Base-by-base conservation (phyloP, 1,140 invertebrate genomes). In the Ceratina australensis region DNA sequence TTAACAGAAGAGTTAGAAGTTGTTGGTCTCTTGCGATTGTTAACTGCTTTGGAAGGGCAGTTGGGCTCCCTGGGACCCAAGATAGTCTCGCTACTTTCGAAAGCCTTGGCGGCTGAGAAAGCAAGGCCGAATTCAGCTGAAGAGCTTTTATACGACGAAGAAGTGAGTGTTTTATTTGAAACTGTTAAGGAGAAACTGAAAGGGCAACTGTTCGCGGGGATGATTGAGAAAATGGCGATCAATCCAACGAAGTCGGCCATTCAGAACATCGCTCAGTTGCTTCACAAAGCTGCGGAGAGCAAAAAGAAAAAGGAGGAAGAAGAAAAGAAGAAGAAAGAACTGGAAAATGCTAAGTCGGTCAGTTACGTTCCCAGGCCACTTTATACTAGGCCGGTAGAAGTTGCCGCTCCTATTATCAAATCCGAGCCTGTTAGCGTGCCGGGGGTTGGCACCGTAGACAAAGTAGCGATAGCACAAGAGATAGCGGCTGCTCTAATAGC, bases 181-280 rank as follows among this genome's bases (percentile, higher is more conserved):
- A 97, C 96, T 0, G 95, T 95, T 0, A 97, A 97, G 87, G 96
- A 97, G 87, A 97, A 97, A 89, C 90, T 97, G 16, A 96, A 96
- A 90, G 96, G 96, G 52, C 95, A 96, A 69, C 89, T 96, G 49
- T 94, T 96, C 78, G 96, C 96, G 8, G 95, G 95, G 59, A 94
- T 97, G 83, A 94, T 97, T 22, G 92, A 94, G 56, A 93, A 94
- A 75, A 90, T 93, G 83, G 94, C 95, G 2, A 93, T 95, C 50
- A 90, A 92, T 59, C 94, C 95, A 8, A 94, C 94, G 26, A 93
- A 94, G 80, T 93, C 91, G 15, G 94, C 93, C 15, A 93, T 94
- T 78, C 94, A 95, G 87, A 95, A 95, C 83, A 95, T 95, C 63
- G 95, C 95, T 13, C 93, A 94, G 72, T 88, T 95, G 60, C 90